A percentile compares a stretch with the other conserved stretches of the same genome.
Conservation (phyloP, 2,888 invertebrate species). For the Luperina nickerlii region DNA sequence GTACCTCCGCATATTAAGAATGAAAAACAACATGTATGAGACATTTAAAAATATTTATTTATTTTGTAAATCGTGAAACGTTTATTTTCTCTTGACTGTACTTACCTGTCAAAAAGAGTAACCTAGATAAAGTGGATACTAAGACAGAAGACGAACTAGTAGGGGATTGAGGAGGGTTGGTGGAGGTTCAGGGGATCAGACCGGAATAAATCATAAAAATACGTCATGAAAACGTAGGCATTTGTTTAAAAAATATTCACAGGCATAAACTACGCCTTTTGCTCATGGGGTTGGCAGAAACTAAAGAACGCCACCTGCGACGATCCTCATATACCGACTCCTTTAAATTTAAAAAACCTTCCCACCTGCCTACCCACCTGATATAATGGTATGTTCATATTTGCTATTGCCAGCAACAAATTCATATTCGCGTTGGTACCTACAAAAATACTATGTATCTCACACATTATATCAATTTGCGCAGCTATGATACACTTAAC, state of each 20-base stretch:
- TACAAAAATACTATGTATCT: background rate
- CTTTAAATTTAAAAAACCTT: no score
- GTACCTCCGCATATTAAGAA: background rate
- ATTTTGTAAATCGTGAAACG: no score
- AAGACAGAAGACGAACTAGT: no score
- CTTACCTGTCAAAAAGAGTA: no score
- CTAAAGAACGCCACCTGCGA: background rate
- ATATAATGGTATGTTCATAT: background rate
- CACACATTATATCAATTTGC: background rate
- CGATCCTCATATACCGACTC: background rate
- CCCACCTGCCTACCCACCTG: background rate
- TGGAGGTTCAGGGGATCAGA: no score
- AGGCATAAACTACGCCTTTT: background rate
- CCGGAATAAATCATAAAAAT: background rate
- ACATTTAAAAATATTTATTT: no score
- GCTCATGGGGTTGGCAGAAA: background rate
- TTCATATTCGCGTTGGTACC: background rate
- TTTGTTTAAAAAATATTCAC: background rate
- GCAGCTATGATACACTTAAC: background rate
- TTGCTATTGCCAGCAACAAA: background rate
- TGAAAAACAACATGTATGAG: background rate
- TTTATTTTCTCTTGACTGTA: no score
- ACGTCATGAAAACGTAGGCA: background rate
- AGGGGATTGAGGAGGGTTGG: no score
- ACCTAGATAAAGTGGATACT: no score